Conservation (phyloP, 2,888 invertebrate genomes). For the Apamea crenata region DNA sequence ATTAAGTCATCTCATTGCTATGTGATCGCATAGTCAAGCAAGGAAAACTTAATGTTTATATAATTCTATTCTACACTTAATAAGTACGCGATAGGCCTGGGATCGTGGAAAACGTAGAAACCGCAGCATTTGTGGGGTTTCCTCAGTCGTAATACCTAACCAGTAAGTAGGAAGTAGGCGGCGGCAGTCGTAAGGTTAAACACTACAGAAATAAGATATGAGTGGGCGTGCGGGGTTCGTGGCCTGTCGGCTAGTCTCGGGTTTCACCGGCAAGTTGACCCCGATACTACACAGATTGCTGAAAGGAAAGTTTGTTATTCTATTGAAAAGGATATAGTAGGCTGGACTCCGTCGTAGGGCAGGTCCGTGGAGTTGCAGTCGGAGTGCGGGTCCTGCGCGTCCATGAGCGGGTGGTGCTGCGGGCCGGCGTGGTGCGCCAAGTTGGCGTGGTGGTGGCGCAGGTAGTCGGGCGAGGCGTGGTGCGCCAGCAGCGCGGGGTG, state of each 20-base stretch:
- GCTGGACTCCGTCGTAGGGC: constrained; percentile 97
- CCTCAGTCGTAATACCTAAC: constrained; percentile 86
- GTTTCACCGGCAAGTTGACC: constrained; percentile 67
- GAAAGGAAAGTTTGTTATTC: constrained; percentile 45
- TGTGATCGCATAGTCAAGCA: constrained; percentile 2
- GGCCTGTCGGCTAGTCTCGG: constrained; percentile 68
- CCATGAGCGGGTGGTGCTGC: constrained; percentile 94
- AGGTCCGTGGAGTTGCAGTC: constrained; percentile 98
- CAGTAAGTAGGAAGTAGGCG: constrained; percentile 86
- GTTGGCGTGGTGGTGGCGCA: constrained; percentile 93
- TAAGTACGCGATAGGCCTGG: constrained; percentile 59
- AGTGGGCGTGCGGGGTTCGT: constrained; percentile 79
- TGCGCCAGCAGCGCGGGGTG: constrained; percentile 96
- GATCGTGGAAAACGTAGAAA: constrained; percentile 83
- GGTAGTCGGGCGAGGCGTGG: constrained; percentile 95
- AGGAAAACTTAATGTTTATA: constrained; percentile 45
- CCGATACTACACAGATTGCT: constrained; percentile 52
- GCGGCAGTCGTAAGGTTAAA: constrained; percentile 89
- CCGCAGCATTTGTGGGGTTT: constrained; percentile 88
- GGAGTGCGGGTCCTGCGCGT: constrained; percentile 95
- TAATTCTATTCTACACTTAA: constrained; percentile 39
- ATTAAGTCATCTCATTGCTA: constrained; percentile 11
- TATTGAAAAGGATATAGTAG: constrained; percentile 97
- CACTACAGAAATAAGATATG: constrained; percentile 90
- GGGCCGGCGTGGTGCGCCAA: constrained; percentile 94